A percentile compares a stretch with the other conserved stretches of the same genome.
phyloP scores from a whole-genome alignment of 2,113 vertebrate species.

The Vidua chalybeata region DNA sequence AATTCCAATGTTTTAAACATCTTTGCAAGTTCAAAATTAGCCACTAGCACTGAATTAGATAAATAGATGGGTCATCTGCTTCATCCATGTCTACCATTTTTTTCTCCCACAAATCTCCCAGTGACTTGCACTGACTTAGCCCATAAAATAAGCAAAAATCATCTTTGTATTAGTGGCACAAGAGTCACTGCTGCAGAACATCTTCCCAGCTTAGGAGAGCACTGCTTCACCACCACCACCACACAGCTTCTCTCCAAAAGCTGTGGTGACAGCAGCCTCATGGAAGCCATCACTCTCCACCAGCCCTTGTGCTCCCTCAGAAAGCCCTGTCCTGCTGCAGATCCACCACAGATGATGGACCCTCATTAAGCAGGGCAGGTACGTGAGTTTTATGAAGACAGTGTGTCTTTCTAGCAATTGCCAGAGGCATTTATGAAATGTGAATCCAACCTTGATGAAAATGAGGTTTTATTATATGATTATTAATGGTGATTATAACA shows the following conservation, averaged over 20 bases:
- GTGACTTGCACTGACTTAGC: background rate
- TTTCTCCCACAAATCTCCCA: background rate
- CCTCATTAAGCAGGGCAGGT: background rate
- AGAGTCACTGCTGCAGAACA: rapidly evolving
- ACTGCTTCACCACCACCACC: background rate
- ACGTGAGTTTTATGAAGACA: background rate
- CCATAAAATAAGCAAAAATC: background rate
- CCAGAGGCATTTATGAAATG: background rate
- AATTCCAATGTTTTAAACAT: background rate
- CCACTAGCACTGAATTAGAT: background rate
- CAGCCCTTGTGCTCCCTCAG: rapidly evolving
- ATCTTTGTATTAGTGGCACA: background rate
- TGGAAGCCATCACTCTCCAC: rapidly evolving
- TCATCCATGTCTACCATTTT: background rate
- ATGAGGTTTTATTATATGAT: background rate
- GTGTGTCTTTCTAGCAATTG: background rate
- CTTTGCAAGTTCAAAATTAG: background rate
- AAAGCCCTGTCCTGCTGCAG: background rate
- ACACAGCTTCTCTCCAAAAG: background rate
- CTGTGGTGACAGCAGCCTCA: background rate
- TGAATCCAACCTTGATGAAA: slow-evolving; percentile 34
- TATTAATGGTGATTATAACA: slow-evolving; percentile 6
- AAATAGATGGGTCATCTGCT: background rate
- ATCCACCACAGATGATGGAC: too few relatives aligned
- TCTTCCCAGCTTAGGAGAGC: background rate